A percentile compares a stretch with the other conserved stretches of the same genome.
Conservation (phyloP, 2,113 vertebrate species). For the Heloderma charlesbogerti region DNA sequence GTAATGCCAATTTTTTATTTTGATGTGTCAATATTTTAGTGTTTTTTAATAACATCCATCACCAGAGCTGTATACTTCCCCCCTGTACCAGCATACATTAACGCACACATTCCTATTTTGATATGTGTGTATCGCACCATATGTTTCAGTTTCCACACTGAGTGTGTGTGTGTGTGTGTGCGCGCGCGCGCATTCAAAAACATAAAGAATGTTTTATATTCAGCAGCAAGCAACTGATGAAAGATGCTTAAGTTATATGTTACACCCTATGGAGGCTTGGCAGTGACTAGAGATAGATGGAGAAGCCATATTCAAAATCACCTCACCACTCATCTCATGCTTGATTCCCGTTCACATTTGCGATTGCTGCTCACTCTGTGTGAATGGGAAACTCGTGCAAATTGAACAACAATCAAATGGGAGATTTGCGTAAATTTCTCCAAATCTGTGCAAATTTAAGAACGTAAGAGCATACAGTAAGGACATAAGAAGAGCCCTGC, state of each 20-base stretch:
- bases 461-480: too few relatives aligned
- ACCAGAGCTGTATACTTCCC: background rate
- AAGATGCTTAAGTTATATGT: background rate
- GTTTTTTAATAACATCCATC: slow-evolving; percentile 31
- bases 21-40: slow-evolving; percentile 40
- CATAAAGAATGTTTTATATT: background rate
- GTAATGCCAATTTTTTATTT: slow-evolving; percentile 37
- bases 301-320: too few relatives aligned
- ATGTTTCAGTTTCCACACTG: background rate
- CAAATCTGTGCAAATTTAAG: too few relatives aligned
- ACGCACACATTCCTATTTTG: slow-evolving; percentile 17
- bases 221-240: background rate
- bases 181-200: background rate
- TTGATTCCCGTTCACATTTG: too few relatives aligned
- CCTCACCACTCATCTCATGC: too few relatives aligned
- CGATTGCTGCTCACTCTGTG: too few relatives aligned
- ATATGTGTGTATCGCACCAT: background rate
- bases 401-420: too few relatives aligned
- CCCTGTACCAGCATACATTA: background rate
- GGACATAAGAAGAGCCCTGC: too few relatives aligned
- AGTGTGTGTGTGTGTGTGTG: background rate
- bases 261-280: background rate
- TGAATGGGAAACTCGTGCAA: too few relatives aligned
- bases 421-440: too few relatives aligned
- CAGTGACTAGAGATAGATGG: background rate